Percentiles rank a stretch among this genome's conserved stretches.
phyloP scores from a whole-genome alignment of 2,888 invertebrate species.

The Rhagium mordax region DNA sequence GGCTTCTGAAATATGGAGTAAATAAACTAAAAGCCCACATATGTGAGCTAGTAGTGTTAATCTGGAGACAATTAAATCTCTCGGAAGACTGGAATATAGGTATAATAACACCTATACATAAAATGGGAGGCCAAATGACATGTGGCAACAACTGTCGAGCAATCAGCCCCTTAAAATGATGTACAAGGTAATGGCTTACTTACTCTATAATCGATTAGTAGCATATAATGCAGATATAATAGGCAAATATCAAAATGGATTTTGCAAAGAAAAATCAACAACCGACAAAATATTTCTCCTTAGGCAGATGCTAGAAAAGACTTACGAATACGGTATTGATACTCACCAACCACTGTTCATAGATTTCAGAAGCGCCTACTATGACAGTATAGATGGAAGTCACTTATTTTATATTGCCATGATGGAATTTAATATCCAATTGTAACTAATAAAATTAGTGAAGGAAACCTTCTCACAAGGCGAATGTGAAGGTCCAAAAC shows the following conservation, averaged over 20 bases:
- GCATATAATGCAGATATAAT: not conserved
- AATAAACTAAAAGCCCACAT: not conserved
- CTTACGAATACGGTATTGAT: not conserved
- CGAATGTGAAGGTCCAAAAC: too few species aligned
- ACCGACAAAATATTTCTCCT: too few species aligned
- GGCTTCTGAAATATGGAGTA: too few species aligned
- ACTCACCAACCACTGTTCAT: not conserved
- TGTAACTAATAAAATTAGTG: conserved; percentile 4
- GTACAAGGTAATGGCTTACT: too few species aligned
- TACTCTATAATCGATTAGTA: not conserved
- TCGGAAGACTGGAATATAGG: too few species aligned
- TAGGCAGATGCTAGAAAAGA: not conserved
- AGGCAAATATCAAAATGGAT: not conserved
- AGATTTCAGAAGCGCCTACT: not conserved
- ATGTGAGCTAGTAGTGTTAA: not conserved
- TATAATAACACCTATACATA: not conserved
- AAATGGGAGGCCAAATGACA: conserved; percentile 1
- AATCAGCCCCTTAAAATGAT: not conserved
- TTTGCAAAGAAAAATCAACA: not conserved
- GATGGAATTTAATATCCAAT: not conserved
- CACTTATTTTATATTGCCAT: too few species aligned
- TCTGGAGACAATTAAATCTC: not conserved
- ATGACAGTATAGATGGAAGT: not conserved
- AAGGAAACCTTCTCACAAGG: too few species aligned
- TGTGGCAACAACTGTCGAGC: not conserved